Evolutionary conservation across 2,797 vertebrate species (phyloP).

Genomic region (Pelobates cultripes): DNA sequence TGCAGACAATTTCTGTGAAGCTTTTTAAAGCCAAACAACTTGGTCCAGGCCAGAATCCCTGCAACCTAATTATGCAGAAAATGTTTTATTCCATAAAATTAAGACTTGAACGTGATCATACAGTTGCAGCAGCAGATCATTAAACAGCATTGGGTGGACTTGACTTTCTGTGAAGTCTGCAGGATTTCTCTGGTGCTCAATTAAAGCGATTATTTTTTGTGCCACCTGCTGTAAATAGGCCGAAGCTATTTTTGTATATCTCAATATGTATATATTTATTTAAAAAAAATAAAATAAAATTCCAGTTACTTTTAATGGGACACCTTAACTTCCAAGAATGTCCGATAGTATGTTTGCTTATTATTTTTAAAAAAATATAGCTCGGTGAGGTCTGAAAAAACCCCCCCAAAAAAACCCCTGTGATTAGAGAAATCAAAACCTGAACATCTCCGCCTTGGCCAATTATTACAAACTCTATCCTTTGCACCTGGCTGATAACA

Average conservation of each 20-base stretch:
- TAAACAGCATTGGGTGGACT: neutral
- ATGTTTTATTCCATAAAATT: neutral
- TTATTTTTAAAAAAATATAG: too few species aligned
- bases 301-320: too few species aligned
- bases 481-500: too few species aligned
- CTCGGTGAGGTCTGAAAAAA: too few species aligned
- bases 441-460: too few species aligned
- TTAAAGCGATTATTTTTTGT: neutral
- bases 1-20: neutral
- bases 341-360: too few species aligned
- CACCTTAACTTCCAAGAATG: too few species aligned
- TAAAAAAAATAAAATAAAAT: too few species aligned
- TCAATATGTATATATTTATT: too few species aligned
- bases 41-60: conserved; percentile 7
- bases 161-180: neutral
- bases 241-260: neutral
- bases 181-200: neutral
- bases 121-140: neutral
- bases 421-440: too few species aligned
- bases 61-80: conserved; percentile 15
- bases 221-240: neutral
- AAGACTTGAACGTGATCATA: neutral
- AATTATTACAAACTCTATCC: too few species aligned
- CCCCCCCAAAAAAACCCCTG: too few species aligned
- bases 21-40: neutral